These are phyloP conservation scores for Drosophila ficusphila DNA, from an alignment of 1,140 invertebrate genomes.

Conservation along the genomic window DNA sequence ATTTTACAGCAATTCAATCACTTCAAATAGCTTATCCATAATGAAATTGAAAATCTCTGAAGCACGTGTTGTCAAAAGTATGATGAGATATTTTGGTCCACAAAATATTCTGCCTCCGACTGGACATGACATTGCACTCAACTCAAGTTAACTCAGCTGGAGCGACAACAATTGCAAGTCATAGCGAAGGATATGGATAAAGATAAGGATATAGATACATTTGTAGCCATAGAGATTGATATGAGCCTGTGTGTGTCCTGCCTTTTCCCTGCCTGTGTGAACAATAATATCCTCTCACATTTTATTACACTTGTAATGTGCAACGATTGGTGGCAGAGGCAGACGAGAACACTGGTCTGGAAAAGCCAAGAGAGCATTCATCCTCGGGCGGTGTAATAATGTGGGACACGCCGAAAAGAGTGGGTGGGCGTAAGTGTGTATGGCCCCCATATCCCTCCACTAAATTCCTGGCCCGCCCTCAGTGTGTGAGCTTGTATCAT, in stretches of 20 bases:
- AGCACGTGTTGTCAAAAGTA: conserved; percentile 15
- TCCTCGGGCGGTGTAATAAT: conserved; percentile 64
- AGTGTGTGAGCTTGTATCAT: conserved; percentile 45
- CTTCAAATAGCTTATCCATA: conserved; percentile 14
- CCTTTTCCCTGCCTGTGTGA: conserved; percentile 19
- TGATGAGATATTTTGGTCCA: background rate
- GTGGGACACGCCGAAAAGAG: conserved; percentile 43
- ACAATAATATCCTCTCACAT: conserved; percentile 79
- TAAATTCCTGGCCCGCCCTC: background rate
- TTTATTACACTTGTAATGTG: conserved; percentile 82
- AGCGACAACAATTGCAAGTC: conserved; percentile 44
- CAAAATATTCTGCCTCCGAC: conserved; percentile 17
- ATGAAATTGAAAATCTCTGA: conserved; percentile 27
- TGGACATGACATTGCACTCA: conserved; percentile 37
- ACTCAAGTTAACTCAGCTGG: conserved; percentile 12
- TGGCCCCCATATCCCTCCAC: background rate
- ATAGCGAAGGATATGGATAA: conserved; percentile 5
- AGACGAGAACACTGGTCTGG: background rate
- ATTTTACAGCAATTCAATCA: conserved; percentile 10
- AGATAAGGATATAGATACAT: conserved; percentile 7
- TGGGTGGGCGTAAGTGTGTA: conserved; percentile 9
- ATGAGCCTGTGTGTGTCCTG: conserved; percentile 3
- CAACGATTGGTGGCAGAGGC: conserved; percentile 55
- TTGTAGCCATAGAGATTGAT: conserved; percentile 11
- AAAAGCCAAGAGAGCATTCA: conserved; percentile 45